Conservation (phyloP, 2,797 vertebrate species). For the Sorex maritimensis region DNA sequence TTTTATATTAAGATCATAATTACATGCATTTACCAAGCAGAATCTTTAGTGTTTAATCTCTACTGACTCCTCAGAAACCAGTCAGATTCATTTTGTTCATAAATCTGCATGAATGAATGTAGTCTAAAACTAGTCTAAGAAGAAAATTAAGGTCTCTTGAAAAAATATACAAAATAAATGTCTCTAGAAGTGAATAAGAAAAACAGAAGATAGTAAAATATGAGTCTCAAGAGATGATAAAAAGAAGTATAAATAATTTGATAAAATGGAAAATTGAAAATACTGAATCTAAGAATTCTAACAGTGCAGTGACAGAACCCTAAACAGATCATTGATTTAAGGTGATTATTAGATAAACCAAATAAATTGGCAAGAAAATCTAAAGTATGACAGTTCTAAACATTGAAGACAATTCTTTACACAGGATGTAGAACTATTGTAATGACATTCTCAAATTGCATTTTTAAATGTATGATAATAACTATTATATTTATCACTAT, state of each 20-base stretch:
- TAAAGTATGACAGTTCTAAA: neutral
- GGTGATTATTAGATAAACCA: neutral
- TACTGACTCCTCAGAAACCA: neutral
- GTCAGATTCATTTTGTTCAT: neutral
- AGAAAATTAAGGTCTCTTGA: neutral
- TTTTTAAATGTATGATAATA: neutral
- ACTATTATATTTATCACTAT: too few species aligned
- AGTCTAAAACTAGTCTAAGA: neutral
- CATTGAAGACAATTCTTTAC: neutral
- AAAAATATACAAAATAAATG: neutral
- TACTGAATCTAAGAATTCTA: conserved; percentile 34
- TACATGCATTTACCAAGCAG: neutral
- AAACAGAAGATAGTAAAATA: neutral
- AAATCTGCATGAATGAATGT: neutral
- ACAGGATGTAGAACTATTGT: neutral
- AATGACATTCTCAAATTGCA: neutral
- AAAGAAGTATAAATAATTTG: neutral
- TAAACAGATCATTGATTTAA: neutral
- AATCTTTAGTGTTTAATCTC: neutral
- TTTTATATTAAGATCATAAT: neutral
- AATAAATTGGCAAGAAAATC: neutral
- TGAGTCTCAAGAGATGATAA: neutral
- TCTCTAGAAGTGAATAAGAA: neutral
- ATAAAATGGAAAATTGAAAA: neutral
- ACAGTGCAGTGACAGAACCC: neutral